Base-by-base conservation (phyloP, 1,140 invertebrate genomes). In the Subanguina moxae region DNA sequence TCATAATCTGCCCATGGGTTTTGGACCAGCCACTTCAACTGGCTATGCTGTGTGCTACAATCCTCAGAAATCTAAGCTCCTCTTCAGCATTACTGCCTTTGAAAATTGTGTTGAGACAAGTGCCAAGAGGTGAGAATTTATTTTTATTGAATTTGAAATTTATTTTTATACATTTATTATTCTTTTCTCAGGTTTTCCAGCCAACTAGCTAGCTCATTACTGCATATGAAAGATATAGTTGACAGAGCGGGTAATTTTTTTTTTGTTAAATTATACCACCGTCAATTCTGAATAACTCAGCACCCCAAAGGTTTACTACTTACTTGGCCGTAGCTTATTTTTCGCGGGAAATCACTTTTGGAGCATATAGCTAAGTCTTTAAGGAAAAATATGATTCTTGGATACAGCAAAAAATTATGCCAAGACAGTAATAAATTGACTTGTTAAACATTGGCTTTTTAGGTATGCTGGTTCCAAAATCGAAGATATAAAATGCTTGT, bases 21-120 rank as follows among this genome's bases (percentile, higher is more conserved):
- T 84, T 74, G 85, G 84, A 8, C 84, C 85, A 1, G 78, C 80
- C 0, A 83, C 83, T 13, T 82, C 82, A 17, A 84, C 86, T 70
- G 85, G 85, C 28, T 86, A 85, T 68, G 85, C 85, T 19, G 59
- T 84, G 21, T 86, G 85, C 72, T 86, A 86, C 73, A 86, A 86
- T 66, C 85, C 84, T 28, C 83, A 83, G 64, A 79, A 83, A 56
- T 73, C 75, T 13, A 56, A 70, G 57, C 76, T 85, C 8, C 70
- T 79, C 63, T 83, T 85, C 68, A 80, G 80, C 38, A 75, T 85
- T 23, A 78, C 83, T 8, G 80, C 84, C 5, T 85, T 81, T 76
- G 82, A 82, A 38, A 80, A 71, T 46, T 80, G 79, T 62, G 67
- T 78, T 1, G 75, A 83, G 42, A 85, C 85, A 19, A 65, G 78